A percentile compares a stretch with the other conserved stretches of the same genome.
Evolutionary conservation across 2,888 invertebrate species (phyloP).

Genomic region (Acleris laterana): DNA sequence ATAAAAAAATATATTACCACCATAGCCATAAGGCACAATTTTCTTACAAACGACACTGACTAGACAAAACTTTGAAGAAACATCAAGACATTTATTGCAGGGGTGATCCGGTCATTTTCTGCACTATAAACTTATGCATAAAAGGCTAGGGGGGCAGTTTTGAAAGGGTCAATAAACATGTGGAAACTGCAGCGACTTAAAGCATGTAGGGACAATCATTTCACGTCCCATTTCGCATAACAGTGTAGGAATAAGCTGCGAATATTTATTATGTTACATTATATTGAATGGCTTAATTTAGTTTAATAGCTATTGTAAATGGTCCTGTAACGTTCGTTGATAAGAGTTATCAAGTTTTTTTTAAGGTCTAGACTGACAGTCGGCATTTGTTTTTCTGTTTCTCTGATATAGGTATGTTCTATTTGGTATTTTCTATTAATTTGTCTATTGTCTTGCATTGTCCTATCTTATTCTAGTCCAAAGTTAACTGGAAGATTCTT

Average conservation of each 20-base stretch:
- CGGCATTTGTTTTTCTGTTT: too few species aligned
- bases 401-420: too few species aligned
- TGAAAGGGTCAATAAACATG: constrained; percentile 17
- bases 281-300: constrained; percentile 11
- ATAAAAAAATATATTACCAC: too few species aligned
- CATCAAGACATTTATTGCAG: constrained; percentile 22
- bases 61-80: constrained; percentile 10
- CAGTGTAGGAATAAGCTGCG: constrained; percentile 4
- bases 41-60: not conserved
- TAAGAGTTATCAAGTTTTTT: not conserved
- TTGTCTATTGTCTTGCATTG: too few species aligned
- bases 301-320: constrained; percentile 3
- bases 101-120: constrained; percentile 35
- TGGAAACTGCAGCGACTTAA: constrained; percentile 24
- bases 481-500: too few species aligned
- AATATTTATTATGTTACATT: constrained; percentile 3
- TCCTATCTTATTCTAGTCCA: too few species aligned
- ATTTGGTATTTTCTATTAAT: too few species aligned
- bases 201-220: constrained; percentile 17
- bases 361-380: too few species aligned
- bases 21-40: not conserved
- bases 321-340: not conserved
- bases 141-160: constrained; percentile 19
- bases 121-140: constrained; percentile 35
- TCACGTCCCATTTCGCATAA: constrained; percentile 28